Percentiles rank a stretch among this genome's conserved stretches.
Conservation (phyloP, 2,113 vertebrate species). For the Megaleporinus macrocephalus region DNA sequence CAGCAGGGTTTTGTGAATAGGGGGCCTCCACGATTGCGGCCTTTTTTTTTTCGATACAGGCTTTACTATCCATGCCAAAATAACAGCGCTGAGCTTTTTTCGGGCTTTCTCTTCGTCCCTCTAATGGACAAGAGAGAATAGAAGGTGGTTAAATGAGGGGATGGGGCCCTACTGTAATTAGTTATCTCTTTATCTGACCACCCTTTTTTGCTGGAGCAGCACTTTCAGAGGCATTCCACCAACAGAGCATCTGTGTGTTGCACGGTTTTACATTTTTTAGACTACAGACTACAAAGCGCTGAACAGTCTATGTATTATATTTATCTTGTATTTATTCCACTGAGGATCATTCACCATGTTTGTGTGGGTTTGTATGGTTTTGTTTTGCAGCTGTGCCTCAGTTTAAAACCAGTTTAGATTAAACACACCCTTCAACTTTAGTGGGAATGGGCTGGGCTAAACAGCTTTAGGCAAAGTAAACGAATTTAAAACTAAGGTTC, state of each 20-base stretch:
- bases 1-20: conserved; percentile 69
- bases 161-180: conserved; percentile 8
- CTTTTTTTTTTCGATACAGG: conserved; percentile 26
- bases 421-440: too few species aligned
- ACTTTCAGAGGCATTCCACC: neutral
- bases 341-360: too few species aligned
- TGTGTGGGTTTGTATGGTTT: too few species aligned
- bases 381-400: too few species aligned
- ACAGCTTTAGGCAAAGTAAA: too few species aligned
- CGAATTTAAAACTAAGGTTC: too few species aligned
- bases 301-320: neutral
- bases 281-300: too few species aligned
- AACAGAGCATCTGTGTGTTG: neutral
- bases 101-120: conserved; percentile 55
- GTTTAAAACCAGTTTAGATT: too few species aligned
- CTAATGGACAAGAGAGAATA: conserved; percentile 34
- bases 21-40: conserved; percentile 52
- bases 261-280: too few species aligned
- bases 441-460: too few species aligned
- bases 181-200: neutral
- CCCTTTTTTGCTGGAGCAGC: neutral
- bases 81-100: conserved; percentile 46
- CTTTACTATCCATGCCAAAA: conserved; percentile 61
- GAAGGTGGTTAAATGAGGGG: neutral
- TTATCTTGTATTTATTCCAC: neutral